Conservation (phyloP, 2,797 vertebrate species). For the Alectoris magna region DNA sequence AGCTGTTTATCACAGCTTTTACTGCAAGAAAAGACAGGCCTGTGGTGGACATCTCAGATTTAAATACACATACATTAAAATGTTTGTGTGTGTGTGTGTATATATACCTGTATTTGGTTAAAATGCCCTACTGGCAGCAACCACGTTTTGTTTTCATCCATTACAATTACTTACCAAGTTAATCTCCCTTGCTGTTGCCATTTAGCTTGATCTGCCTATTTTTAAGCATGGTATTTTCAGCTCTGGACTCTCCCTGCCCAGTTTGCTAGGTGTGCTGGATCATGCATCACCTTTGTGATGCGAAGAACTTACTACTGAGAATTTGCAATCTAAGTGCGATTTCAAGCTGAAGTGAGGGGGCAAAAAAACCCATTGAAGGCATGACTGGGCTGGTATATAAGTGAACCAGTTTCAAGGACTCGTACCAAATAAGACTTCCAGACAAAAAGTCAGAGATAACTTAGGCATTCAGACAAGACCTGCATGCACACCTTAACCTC, state of each 20-base stretch:
- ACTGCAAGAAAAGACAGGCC: neutral
- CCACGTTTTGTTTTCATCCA: neutral
- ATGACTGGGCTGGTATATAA: neutral
- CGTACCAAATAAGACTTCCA: neutral
- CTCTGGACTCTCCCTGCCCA: neutral
- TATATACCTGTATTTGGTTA: neutral
- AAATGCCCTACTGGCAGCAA: neutral
- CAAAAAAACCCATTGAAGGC: neutral
- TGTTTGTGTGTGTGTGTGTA: too few relatives aligned
- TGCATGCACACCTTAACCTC: neutral
- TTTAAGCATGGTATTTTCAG: neutral
- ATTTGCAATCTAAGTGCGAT: neutral
- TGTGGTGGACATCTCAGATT: neutral
- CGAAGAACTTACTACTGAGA: neutral
- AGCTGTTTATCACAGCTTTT: neutral
- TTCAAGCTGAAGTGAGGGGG: neutral
- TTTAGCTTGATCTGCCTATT: neutral
- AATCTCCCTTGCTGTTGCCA: neutral
- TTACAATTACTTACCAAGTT: neutral
- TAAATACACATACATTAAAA: neutral
- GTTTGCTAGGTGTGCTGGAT: neutral
- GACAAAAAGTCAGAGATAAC: neutral
- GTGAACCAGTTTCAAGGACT: neutral
- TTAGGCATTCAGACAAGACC: neutral
- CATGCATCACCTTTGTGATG: neutral